Evolutionary conservation across 2,797 vertebrate genomes (phyloP).

Genomic region (Ctenochaetus hawaiiensis): DNA sequence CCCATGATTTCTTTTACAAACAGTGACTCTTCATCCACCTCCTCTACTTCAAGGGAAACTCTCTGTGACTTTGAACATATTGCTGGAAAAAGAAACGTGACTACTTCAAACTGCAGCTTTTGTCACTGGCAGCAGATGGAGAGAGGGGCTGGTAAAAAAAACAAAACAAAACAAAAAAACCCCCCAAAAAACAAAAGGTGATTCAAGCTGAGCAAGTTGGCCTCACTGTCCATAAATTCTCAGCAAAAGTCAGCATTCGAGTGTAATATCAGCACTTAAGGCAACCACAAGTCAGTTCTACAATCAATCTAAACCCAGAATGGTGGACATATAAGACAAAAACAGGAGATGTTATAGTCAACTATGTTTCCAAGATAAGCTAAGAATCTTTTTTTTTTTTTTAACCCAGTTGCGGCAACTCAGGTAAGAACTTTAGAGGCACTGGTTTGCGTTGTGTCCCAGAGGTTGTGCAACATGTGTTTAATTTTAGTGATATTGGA

Average conservation of each 20-base stretch:
- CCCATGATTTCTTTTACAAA: conserved; percentile 4
- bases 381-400: background rate
- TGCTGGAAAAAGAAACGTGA: conserved; percentile 1
- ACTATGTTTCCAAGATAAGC: conserved; percentile 22
- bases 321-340: conserved; percentile 11
- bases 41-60: conserved; percentile 14
- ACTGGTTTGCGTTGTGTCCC: too few relatives aligned
- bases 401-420: background rate
- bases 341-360: conserved; percentile 26
- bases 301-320: conserved; percentile 47
- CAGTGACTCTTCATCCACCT: background rate
- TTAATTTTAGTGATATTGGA: background rate
- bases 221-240: conserved; percentile 45
- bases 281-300: conserved; percentile 54
- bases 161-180: too few relatives aligned
- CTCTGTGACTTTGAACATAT: conserved; percentile 17
- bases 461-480: too few relatives aligned
- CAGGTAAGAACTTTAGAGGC: background rate
- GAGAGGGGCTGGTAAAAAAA: conserved; percentile 11
- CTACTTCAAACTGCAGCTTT: conserved; percentile 25
- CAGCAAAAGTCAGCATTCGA: conserved; percentile 56
- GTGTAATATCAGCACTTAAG: conserved; percentile 53
- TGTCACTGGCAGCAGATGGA: conserved; percentile 34
- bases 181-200: conserved; percentile 26
- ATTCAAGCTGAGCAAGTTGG: conserved; percentile 31